Conservation (phyloP, 2,797 vertebrate species). For the Percopsis omiscomaycus region DNA sequence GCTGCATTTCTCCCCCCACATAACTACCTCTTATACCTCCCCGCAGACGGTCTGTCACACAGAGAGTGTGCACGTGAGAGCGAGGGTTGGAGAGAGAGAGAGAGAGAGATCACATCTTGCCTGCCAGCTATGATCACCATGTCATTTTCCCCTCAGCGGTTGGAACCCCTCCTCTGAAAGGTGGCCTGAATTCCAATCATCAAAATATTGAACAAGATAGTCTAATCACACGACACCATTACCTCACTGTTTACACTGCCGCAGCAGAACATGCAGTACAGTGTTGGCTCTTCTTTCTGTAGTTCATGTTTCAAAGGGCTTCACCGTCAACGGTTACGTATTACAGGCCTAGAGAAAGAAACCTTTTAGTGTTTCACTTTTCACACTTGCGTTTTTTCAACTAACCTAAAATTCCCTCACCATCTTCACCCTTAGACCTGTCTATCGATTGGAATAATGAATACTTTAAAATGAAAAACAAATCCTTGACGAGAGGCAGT, state of each 20-base stretch:
- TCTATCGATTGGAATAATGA: constrained; percentile 25
- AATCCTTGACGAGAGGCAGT: constrained; percentile 46
- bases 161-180: constrained; percentile 70
- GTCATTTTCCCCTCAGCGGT: constrained; percentile 77
- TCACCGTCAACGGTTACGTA: too few relatives aligned
- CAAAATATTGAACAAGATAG: constrained; percentile 81
- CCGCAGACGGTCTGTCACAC: constrained; percentile 81
- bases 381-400: neutral
- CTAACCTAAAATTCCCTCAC: constrained; percentile 3
- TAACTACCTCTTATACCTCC: constrained; percentile 62
- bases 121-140: constrained; percentile 82
- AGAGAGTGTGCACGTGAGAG: constrained; percentile 72
- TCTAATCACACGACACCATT: constrained; percentile 71
- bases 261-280: constrained; percentile 32
- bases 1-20: constrained; percentile 80
- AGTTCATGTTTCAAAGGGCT: too few relatives aligned
- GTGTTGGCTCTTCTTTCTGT: too few relatives aligned
- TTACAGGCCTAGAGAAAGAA: too few relatives aligned
- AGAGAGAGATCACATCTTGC: constrained; percentile 76
- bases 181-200: constrained; percentile 80
- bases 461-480: constrained; percentile 35
- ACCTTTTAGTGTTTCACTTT: neutral
- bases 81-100: constrained; percentile 55
- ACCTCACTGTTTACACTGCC: constrained; percentile 44
- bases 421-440: neutral